Evolutionary conservation across 1,140 invertebrate genomes (phyloP), one percentile per base, ranked within the genome.

Genomic region (Cydia pomonella): DNA sequence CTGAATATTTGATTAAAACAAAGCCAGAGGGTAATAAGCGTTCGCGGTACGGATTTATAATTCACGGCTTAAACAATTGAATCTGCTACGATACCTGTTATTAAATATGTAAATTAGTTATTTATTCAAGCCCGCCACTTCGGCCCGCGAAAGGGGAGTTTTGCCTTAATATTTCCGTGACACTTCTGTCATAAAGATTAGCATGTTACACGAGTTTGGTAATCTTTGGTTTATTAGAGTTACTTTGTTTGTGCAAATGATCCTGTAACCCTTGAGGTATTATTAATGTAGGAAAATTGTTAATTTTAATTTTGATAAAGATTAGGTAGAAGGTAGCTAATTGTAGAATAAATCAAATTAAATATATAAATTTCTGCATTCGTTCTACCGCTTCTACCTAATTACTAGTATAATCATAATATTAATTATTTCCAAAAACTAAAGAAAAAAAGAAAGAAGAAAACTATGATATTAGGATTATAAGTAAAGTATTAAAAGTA

Each of bases 51-150:
- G 78, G 84, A 82, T 90, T 90, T 87, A 90, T 90, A 88, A 90
- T 90, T 90, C 86, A 87, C 81, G 82, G 82, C 83, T 83, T 83
- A 75, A 81, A 85, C 88, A 90, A 88, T 90, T 87, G 87, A 85
- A 88, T 88, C 82, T 80, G 84, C 63, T 64, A 80, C 84, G 86
- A 86, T 89, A 89, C 87, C 88, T 88, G 87, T 87, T 83, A 90
- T 90, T 90, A 90, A 87, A 87, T 87, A 90, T 90, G 88, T 78
- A 88, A 88, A 90, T 90, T 84, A 88, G 88, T 90, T 90, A 90
- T 90, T 88, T 90, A 90, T 90, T 88, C 88, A 88, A 85, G 81
- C 72, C 38, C 63, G 75, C 78, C 79, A 83, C 84, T 86, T 83
- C 77, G 13, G 33, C 74, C 47, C 29, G 38, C 74, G 50, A 87